A percentile compares a stretch with the other conserved stretches of the same genome.
Conservation (phyloP, 2,797 vertebrate species). For the Siniperca scherzeri region DNA sequence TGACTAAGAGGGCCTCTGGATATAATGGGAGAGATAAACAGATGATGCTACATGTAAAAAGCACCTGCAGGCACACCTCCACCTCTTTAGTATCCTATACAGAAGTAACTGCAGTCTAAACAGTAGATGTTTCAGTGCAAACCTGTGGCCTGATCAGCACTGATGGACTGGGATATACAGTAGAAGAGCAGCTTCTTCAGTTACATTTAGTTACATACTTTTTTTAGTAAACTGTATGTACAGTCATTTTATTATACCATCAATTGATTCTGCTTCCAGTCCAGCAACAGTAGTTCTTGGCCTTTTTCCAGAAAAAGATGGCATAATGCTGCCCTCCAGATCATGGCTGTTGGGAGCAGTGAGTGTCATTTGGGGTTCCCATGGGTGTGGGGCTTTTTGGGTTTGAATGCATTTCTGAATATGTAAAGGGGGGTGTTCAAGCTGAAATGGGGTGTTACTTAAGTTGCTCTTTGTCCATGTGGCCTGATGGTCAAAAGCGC, state of each 20-base stretch:
- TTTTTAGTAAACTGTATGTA: too few relatives aligned
- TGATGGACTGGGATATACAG: background rate
- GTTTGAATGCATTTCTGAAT: conserved; percentile 10
- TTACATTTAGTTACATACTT: background rate
- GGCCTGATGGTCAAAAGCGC: background rate
- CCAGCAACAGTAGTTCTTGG: background rate
- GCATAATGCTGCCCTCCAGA: background rate
- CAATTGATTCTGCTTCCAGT: background rate
- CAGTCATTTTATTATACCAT: background rate
- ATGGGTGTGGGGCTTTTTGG: background rate
- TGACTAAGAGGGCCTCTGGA: conserved; percentile 42
- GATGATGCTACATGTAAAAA: conserved; percentile 11
- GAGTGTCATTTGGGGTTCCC: background rate
- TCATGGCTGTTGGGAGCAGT: background rate
- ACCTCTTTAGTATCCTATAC: background rate
- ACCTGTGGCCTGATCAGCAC: background rate
- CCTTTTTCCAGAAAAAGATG: background rate
- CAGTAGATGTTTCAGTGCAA: background rate
- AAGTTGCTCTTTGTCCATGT: background rate
- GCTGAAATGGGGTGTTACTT: background rate
- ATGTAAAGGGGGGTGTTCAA: background rate
- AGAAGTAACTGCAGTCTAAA: conserved; percentile 5
- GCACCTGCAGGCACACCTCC: conserved; percentile 20
- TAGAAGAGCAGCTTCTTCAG: background rate
- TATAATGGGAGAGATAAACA: conserved; percentile 1